These are phyloP conservation scores for Dolichoris vasculosae DNA, from an alignment of 1,140 invertebrate species.

Conservation along the genomic window DNA sequence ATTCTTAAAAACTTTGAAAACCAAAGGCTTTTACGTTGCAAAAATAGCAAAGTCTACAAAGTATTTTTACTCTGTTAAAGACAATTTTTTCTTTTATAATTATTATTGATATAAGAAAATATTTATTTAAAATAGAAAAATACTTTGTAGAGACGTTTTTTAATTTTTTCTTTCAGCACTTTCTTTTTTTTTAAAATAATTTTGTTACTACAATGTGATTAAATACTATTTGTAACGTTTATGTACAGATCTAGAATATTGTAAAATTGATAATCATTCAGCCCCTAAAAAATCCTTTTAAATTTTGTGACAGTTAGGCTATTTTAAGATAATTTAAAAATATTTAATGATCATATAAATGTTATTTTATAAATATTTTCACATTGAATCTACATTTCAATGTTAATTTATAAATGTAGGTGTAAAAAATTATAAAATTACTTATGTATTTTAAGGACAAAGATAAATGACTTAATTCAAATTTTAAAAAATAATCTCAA, in stretches of 20 bases:
- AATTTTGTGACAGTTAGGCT: neutral
- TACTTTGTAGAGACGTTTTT: neutral
- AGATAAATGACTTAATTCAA: conserved; percentile 1
- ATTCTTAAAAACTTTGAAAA: conserved; percentile 42
- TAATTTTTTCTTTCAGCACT: neutral
- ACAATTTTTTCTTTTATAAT: conserved; percentile 19
- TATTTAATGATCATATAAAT: neutral
- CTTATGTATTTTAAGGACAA: neutral
- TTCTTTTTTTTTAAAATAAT: conserved; percentile 28
- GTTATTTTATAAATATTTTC: neutral
- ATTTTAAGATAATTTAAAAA: neutral
- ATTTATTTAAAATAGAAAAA: conserved; percentile 9
- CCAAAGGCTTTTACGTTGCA: conserved; percentile 45
- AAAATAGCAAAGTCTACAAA: neutral
- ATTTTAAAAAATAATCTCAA: neutral
- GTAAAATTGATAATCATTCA: conserved; percentile 20
- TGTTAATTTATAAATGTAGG: neutral
- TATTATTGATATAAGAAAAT: neutral
- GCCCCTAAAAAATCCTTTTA: conserved; percentile 10
- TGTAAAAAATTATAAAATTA: neutral
- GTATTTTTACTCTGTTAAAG: neutral
- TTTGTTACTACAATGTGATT: conserved; percentile 38
- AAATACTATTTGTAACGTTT: conserved; percentile 15
- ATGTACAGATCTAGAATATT: conserved; percentile 25
- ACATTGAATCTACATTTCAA: neutral